These are phyloP conservation scores for Druon quercuslanigerum DNA, from an alignment of 1,140 invertebrate genomes.

Conservation along the genomic window DNA sequence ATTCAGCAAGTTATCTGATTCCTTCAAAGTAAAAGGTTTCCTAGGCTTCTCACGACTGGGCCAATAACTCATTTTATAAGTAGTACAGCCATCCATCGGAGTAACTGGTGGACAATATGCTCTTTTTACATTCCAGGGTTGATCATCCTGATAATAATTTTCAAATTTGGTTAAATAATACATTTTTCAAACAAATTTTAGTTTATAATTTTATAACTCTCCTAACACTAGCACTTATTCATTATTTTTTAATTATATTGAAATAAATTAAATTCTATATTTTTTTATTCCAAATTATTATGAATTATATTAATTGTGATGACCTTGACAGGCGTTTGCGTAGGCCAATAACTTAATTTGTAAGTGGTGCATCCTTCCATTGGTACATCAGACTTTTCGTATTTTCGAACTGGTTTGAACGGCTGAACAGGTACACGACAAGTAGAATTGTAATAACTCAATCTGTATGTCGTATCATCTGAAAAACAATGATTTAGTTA, in stretches of 20 bases:
- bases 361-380: conserved; percentile 76
- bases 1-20: conserved; percentile 63
- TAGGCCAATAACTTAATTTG: conserved; percentile 66
- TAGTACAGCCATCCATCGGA: conserved; percentile 75
- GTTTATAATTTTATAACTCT: too few relatives aligned
- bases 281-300: conserved; percentile 24
- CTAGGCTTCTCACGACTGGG: conserved; percentile 58
- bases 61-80: conserved; percentile 77
- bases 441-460: conserved; percentile 75
- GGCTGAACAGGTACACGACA: conserved; percentile 64
- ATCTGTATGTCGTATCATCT: conserved; percentile 77
- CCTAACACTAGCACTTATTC: neutral
- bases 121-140: conserved; percentile 51
- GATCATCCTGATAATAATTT: conserved; percentile 50
- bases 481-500: conserved; percentile 37
- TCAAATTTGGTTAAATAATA: neutral
- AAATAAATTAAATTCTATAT: neutral
- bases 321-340: conserved; percentile 45
- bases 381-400: conserved; percentile 73
- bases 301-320: neutral
- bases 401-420: conserved; percentile 71
- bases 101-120: conserved; percentile 66
- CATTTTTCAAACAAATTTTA: neutral
- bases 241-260: conserved; percentile 3
- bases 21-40: conserved; percentile 45